phyloP scores from a whole-genome alignment of 2,113 vertebrate genomes.

The Caretta caretta region DNA sequence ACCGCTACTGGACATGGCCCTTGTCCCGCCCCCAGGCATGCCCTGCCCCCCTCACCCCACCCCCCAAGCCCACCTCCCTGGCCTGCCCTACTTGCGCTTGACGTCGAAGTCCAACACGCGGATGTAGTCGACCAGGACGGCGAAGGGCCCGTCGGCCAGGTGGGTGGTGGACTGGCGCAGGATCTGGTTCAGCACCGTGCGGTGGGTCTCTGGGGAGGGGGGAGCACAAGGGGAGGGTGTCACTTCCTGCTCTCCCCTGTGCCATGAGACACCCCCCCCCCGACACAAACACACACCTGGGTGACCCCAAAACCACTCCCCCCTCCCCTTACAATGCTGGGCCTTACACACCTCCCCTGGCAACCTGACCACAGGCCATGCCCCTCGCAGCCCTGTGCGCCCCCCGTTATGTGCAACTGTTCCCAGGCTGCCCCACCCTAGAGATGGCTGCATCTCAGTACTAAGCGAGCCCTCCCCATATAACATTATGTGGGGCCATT shows the following conservation, averaged over 20 bases:
- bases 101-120: constrained; percentile 96
- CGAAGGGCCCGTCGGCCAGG: constrained; percentile 94
- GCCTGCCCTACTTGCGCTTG: constrained; percentile 89
- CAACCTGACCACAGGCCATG: too few species aligned
- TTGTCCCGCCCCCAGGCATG: not conserved
- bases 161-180: constrained; percentile 95
- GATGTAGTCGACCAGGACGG: constrained; percentile 96
- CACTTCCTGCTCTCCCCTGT: too few species aligned
- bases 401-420: too few species aligned
- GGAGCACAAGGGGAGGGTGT: not conserved
- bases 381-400: too few species aligned
- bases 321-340: not conserved
- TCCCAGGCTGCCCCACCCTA: too few species aligned
- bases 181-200: constrained; percentile 96
- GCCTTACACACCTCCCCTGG: not conserved
- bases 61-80: not conserved
- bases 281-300: not conserved
- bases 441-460: too few species aligned
- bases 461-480: too few species aligned
- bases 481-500: too few species aligned
- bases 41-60: not conserved
- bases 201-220: constrained; percentile 87
- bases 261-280: too few species aligned
- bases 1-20: not conserved
- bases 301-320: too few species aligned